Evolutionary conservation across 2,888 invertebrate species (phyloP).

Genomic region (Pharmacophagus antenor): DNA sequence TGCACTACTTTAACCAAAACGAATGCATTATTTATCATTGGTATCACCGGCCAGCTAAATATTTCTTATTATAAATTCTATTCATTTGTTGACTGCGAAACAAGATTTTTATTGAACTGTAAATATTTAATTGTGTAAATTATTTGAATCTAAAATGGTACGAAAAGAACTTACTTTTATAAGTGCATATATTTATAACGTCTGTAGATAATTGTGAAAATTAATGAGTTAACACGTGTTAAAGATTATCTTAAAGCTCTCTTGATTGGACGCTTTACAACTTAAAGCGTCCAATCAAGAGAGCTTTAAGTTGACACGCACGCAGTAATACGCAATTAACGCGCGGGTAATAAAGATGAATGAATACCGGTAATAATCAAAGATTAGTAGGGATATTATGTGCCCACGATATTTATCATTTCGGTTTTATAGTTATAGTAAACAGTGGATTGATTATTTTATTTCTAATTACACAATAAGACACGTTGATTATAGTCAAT

Average conservation of each 20-base stretch:
- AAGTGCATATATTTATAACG: neutral
- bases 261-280: slow-evolving; percentile 4
- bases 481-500: too few species aligned
- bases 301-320: slow-evolving; percentile 8
- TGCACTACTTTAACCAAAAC: too few species aligned
- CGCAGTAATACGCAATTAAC: slow-evolving; percentile 18
- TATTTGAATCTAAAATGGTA: neutral
- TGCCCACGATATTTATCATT: neutral
- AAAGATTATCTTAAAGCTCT: slow-evolving; percentile 12
- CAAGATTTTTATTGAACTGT: too few species aligned
- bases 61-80: too few species aligned
- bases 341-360: neutral
- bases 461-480: too few species aligned
- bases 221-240: slow-evolving; percentile 19
- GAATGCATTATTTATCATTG: too few species aligned
- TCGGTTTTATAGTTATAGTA: too few species aligned
- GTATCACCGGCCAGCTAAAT: too few species aligned
- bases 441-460: too few species aligned
- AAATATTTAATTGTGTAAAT: neutral
- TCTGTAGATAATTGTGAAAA: neutral
- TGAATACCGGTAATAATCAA: neutral
- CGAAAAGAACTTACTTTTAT: slow-evolving; percentile 8
- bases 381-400: neutral
- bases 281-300: slow-evolving; percentile 5
- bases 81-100: too few species aligned